Conservation (phyloP, 2,888 invertebrate species). For the Tineola bisselliella region DNA sequence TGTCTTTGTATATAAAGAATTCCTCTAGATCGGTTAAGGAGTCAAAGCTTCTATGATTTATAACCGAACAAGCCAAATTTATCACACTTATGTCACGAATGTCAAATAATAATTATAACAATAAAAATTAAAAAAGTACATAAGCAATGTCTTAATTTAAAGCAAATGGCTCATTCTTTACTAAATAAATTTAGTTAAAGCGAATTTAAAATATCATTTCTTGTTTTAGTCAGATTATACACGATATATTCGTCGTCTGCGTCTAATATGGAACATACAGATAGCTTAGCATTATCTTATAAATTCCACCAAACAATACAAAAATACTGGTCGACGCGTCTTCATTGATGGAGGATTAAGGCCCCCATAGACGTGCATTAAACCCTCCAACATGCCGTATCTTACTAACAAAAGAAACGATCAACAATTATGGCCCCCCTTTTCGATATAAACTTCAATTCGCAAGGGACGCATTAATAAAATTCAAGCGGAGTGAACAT, state of each 20-base stretch:
- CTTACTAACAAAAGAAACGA: constrained; percentile 35
- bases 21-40: too few relatives aligned
- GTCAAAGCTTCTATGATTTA: too few relatives aligned
- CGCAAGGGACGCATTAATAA: background rate
- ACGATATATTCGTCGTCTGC: background rate
- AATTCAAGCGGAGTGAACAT: background rate
- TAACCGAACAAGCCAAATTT: too few relatives aligned
- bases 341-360: background rate
- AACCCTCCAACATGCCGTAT: constrained; percentile 31
- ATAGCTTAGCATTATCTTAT: background rate
- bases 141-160: too few relatives aligned
- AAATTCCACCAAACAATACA: background rate
- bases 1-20: too few relatives aligned
- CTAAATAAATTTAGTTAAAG: too few relatives aligned
- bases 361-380: background rate
- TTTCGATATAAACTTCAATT: background rate
- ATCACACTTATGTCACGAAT: too few relatives aligned
- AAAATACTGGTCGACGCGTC: background rate
- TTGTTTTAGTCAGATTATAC: too few relatives aligned
- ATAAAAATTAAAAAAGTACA: too few relatives aligned
- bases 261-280: background rate
- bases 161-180: too few relatives aligned
- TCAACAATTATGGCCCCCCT: constrained; percentile 48
- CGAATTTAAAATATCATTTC: too few relatives aligned
- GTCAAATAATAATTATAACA: too few relatives aligned